Conservation (phyloP, 1,140 invertebrate species). For the Sesamia nonagrioides region DNA sequence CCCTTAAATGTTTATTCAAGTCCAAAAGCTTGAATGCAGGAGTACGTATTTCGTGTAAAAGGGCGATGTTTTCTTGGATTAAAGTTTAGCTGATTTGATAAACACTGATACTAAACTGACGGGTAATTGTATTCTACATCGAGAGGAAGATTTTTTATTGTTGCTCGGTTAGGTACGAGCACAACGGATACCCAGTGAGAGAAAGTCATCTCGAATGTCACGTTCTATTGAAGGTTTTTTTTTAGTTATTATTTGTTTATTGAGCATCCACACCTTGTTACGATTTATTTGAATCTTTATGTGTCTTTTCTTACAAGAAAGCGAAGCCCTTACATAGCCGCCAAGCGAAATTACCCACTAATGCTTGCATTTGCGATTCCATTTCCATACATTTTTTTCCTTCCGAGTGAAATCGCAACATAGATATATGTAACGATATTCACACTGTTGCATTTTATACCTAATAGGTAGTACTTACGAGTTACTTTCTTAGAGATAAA, state of each 20-base stretch:
- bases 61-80: background rate
- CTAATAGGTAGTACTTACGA: background rate
- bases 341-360: constrained; percentile 7
- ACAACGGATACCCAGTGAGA: constrained; percentile 22
- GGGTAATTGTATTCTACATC: constrained; percentile 5
- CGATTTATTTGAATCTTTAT: background rate
- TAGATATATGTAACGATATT: background rate
- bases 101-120: background rate
- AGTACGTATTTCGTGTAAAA: background rate
- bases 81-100: background rate
- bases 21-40: too few relatives aligned
- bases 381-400: constrained; percentile 8
- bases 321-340: background rate
- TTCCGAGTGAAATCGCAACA: constrained; percentile 19
- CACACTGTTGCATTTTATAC: background rate
- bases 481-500: too few relatives aligned
- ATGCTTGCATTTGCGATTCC: constrained; percentile 30
- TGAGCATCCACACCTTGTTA: constrained; percentile 4
- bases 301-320: background rate
- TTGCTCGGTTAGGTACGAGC: background rate
- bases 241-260: constrained; percentile 38
- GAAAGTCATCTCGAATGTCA: constrained; percentile 44
- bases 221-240: constrained; percentile 27
- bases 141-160: constrained; percentile 23
- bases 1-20: background rate